A percentile compares a stretch with the other conserved stretches of the same genome.
Conservation (phyloP, 2,797 vertebrate species). For the Lutjanus campechanus region DNA sequence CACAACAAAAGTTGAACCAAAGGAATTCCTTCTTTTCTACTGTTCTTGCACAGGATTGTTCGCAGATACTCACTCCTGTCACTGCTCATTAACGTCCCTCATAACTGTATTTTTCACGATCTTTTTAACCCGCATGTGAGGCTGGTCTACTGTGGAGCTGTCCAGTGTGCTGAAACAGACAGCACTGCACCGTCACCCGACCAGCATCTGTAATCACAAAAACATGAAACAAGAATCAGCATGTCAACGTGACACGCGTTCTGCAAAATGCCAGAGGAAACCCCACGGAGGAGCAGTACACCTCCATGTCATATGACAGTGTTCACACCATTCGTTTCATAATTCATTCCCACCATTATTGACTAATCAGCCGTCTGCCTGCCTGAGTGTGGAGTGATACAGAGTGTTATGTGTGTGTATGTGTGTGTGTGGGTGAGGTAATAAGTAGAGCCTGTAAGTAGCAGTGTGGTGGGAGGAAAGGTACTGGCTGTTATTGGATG, state of each 20-base stretch:
- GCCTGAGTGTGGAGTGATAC: slow-evolving; percentile 58
- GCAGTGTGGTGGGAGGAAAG: slow-evolving; percentile 79
- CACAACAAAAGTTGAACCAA: not conserved
- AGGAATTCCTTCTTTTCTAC: not conserved
- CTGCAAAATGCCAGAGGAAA: slow-evolving; percentile 67
- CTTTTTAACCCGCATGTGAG: not conserved
- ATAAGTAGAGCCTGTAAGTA: slow-evolving; percentile 78
- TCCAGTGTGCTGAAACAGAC: slow-evolving; percentile 32
- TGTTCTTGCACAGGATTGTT: not conserved
- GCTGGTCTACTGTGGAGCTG: slow-evolving; percentile 10
- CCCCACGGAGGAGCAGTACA: slow-evolving; percentile 52
- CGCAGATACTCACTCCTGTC: not conserved
- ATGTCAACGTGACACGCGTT: slow-evolving; percentile 48
- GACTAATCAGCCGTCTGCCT: slow-evolving; percentile 74
- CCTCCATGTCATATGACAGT: slow-evolving; percentile 53
- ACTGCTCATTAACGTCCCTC: not conserved
- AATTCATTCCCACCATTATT: slow-evolving; percentile 66
- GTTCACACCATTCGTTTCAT: slow-evolving; percentile 59
- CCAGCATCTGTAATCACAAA: slow-evolving; percentile 35
- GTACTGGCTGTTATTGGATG: slow-evolving; percentile 79
- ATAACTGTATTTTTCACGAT: not conserved
- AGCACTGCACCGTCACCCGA: slow-evolving; percentile 24
- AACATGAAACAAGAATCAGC: slow-evolving; percentile 33
- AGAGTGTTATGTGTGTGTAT: slow-evolving; percentile 50
- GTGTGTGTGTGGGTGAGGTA: slow-evolving; percentile 69